Evolutionary conservation across 1,140 invertebrate genomes (phyloP).

Genomic region (Acromyrmex charruanus): DNA sequence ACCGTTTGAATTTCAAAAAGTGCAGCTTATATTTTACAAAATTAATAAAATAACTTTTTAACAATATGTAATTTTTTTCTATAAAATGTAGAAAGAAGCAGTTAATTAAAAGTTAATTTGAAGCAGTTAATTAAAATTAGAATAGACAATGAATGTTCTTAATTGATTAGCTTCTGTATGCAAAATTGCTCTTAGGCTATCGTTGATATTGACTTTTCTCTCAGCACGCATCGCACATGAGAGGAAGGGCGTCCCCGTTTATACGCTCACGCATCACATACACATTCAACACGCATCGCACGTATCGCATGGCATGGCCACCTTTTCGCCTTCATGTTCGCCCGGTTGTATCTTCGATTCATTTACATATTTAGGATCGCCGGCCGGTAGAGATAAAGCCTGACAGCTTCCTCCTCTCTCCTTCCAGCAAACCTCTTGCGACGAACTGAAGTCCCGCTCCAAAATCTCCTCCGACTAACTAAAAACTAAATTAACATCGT

Average conservation of each 20-base stretch:
- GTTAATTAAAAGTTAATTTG: no score
- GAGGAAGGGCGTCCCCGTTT: neutral
- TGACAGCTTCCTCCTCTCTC: slow-evolving; percentile 71
- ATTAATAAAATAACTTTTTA: neutral
- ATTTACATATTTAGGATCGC: slow-evolving; percentile 84
- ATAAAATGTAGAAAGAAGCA: neutral
- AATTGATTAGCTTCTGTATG: neutral
- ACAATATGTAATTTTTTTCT: neutral
- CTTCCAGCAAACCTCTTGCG: slow-evolving; percentile 71
- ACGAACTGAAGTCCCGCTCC: slow-evolving; percentile 68
- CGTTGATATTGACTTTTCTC: neutral
- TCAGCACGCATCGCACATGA: neutral
- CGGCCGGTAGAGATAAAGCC: slow-evolving; percentile 53
- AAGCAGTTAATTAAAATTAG: neutral
- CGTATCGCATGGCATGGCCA: slow-evolving; percentile 73
- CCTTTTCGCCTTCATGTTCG: slow-evolving; percentile 81
- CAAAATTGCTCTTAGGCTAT: neutral
- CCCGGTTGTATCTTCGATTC: slow-evolving; percentile 83
- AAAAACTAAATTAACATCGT: slow-evolving; percentile 80
- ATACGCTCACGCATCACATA: slow-evolving; percentile 13
- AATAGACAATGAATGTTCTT: neutral
- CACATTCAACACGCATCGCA: neutral
- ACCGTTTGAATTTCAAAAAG: neutral
- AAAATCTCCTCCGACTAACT: slow-evolving; percentile 80
- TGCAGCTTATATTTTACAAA: neutral